Conservation (phyloP, 2,888 invertebrate species). For the Hyposoter dolosus region DNA sequence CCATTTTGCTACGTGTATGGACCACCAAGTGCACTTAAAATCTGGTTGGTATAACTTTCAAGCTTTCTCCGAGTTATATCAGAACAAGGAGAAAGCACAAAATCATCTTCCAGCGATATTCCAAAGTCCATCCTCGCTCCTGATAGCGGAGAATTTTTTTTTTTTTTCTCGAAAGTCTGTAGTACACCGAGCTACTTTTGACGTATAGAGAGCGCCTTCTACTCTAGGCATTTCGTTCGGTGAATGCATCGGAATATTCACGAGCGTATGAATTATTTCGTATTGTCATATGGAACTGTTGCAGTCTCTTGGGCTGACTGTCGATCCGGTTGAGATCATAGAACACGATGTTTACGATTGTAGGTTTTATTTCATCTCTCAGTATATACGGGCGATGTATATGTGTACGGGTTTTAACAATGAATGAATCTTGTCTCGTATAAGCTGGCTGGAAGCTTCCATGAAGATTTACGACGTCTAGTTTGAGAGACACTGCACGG, state of each 20-base stretch:
- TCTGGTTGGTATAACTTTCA: conserved; percentile 14
- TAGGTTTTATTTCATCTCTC: conserved; percentile 40
- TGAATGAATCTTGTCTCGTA: conserved; percentile 15
- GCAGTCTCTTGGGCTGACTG: conserved; percentile 35
- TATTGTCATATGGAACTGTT: conserved; percentile 53
- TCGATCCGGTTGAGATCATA: conserved; percentile 42
- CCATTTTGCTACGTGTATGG: conserved; percentile 29
- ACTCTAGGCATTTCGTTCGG: conserved; percentile 20
- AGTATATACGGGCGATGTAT: background rate
- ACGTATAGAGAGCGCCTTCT: background rate
- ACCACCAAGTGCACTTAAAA: conserved; percentile 45
- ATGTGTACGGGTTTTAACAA: background rate
- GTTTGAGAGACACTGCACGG: conserved; percentile 80
- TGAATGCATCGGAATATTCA: conserved; percentile 33
- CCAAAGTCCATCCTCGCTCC: conserved; percentile 51
- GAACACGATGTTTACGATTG: conserved; percentile 35
- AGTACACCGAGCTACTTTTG: background rate
- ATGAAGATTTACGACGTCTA: conserved; percentile 79
- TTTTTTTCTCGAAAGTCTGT: conserved; percentile 2
- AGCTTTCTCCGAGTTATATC: conserved; percentile 36
- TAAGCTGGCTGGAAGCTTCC: conserved; percentile 66
- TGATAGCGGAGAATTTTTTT: conserved; percentile 17
- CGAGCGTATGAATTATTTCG: conserved; percentile 60
- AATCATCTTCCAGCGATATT: conserved; percentile 32
- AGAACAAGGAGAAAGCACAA: conserved; percentile 12